These are phyloP conservation scores for Eupithecia vulgata DNA, from an alignment of 2,888 invertebrate genomes.

Conservation along the genomic window DNA sequence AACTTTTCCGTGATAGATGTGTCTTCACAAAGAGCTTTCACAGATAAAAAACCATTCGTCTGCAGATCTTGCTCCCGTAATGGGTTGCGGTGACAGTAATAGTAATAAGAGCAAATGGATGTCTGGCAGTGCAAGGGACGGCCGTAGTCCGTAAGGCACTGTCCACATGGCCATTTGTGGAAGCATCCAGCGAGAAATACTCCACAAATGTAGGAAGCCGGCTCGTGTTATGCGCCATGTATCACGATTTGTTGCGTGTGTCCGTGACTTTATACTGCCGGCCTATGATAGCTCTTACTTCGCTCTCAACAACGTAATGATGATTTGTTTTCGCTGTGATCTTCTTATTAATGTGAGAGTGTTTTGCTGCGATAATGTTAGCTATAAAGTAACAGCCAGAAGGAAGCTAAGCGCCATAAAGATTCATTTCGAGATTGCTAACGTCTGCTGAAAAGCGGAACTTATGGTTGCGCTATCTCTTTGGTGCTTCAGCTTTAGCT, in stretches of 20 bases:
- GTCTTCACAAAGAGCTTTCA: conserved; percentile 24
- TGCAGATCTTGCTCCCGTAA: conserved; percentile 56
- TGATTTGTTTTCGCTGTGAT: conserved; percentile 50
- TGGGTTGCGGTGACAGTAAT: conserved; percentile 63
- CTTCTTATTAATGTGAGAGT: conserved; percentile 49
- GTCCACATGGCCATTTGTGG: conserved; percentile 20
- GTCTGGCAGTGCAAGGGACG: conserved; percentile 53
- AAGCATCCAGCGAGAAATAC: conserved; percentile 5
- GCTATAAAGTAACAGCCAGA: conserved; percentile 44
- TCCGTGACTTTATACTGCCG: conserved; percentile 26
- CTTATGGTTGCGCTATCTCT: conserved; percentile 30
- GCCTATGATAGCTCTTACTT: conserved; percentile 43
- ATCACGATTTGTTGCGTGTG: conserved; percentile 28
- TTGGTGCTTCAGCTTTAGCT: conserved; percentile 21
- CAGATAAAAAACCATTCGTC: conserved; percentile 33
- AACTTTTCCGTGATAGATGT: conserved; percentile 18
- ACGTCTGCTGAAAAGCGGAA: conserved; percentile 39
- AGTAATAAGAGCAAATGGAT: conserved; percentile 65
- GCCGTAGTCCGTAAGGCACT: conserved; percentile 31
- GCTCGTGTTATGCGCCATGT: conserved; percentile 24
- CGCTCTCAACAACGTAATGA: conserved; percentile 43
- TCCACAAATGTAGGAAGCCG: conserved; percentile 17
- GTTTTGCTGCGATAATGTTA: conserved; percentile 48
- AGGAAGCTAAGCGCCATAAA: conserved; percentile 44
- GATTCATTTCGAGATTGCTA: conserved; percentile 44